Base-by-base conservation (phyloP, 2,797 vertebrate genomes). In the Euthynnus affinis region DNA sequence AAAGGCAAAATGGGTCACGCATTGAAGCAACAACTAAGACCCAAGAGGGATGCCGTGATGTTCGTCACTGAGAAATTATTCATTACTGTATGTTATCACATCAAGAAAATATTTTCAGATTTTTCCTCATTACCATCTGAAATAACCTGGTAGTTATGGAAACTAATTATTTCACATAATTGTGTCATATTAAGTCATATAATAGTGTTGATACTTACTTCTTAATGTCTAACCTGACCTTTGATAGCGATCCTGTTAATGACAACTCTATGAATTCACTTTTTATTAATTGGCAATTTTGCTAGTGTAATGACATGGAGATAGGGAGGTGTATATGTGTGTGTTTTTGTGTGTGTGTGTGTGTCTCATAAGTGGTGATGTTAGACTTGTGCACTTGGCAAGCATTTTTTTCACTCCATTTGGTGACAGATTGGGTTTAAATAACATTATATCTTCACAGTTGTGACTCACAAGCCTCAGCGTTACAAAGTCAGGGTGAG, bases 381-480 rank as follows among this genome's bases (percentile, higher is more conserved):
- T 91, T 92, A 88, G 89, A 90, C 64, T 90, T 91, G 86, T 91
- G 79, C 86, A 89, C 77, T 92, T 92, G 91, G 92, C 91, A 90
- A 91, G 90, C 75, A 0, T 81, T 81, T 88, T 90, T 81, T 90
- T 81, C 77, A 37, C 90, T 92, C 89, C 87, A 90, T 85, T 91
- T 90, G 93, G 92, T 92, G 93, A 93, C 93, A 94, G 92, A 94
- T 94, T 93, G 89, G 87, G 83, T 93, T 94, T 94, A 92, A 94
- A 92, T 92, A 91, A 90, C 87, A 89, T 92, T 84, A 87, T 84
- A 86, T 91, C 73, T 93, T 94, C 92, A 92, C 93, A 92, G 91
- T 92, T 93, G 92, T 92, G 91, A 95, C 91, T 94, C 92, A 92
- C 89, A 83, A 77, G 91, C 83, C 74, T 83, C 67, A 32, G 85